phyloP scores from a whole-genome alignment of 2,888 invertebrate species.

The Pristionchus arcanus region DNA sequence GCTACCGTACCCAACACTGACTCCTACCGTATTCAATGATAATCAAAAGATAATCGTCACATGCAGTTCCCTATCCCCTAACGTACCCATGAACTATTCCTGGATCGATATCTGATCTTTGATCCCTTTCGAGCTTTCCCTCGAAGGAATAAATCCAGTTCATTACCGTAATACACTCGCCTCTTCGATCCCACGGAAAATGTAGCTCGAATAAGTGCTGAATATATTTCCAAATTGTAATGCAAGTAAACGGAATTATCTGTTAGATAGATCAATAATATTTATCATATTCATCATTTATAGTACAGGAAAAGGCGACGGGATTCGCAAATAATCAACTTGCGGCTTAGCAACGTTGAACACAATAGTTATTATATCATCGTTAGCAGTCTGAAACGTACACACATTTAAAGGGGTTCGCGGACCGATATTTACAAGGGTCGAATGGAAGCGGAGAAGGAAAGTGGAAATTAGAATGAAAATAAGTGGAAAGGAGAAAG shows the following conservation, averaged over 20 bases:
- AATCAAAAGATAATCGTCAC: too few relatives aligned
- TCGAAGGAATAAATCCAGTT: too few relatives aligned
- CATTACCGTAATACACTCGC: too few relatives aligned
- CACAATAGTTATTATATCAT: conserved; percentile 36
- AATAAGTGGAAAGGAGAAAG: background rate
- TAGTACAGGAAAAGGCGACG: conserved; percentile 39
- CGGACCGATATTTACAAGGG: conserved; percentile 21
- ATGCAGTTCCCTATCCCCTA: too few relatives aligned
- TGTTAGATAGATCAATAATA: background rate
- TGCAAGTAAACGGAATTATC: background rate
- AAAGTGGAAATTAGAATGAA: background rate
- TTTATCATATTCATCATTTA: conserved; percentile 45
- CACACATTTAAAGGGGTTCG: background rate
- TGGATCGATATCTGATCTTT: too few relatives aligned
- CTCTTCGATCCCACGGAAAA: too few relatives aligned
- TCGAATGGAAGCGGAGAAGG: background rate
- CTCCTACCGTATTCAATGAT: too few relatives aligned
- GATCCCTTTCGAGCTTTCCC: too few relatives aligned
- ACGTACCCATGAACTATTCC: too few relatives aligned
- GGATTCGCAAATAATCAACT: background rate
- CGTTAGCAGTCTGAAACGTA: conserved; percentile 46
- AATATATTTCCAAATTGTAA: background rate
- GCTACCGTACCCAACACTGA: too few relatives aligned
- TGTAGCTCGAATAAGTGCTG: background rate
- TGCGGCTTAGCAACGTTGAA: background rate